Evolutionary conservation across 2,113 vertebrate species (phyloP), one percentile per base, ranked within the genome.

Genomic region (Hiodon tergisus): DNA sequence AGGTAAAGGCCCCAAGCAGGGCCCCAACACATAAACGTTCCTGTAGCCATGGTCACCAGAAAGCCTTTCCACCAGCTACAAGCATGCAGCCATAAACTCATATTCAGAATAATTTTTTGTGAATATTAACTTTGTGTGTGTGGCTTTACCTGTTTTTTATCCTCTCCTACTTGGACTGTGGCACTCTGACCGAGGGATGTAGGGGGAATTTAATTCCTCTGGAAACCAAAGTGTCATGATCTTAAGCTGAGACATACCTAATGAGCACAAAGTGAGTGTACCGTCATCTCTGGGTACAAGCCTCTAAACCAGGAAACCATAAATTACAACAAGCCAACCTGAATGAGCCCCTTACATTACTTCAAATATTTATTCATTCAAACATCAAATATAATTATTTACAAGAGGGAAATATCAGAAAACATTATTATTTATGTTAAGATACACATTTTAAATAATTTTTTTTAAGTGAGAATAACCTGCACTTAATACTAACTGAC

Each of bases 291-390:
- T 63, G 74, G 76, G 71, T 71, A 75, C 62, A 2, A 72, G 74
- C 59, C 77, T 81, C 72, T 75, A 69, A 77, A 69, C 73, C 79
- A 79, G 78, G 76, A 80, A 81, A 77, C 81, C 78, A 78, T 81
- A 77, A 79, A 78, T 83, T 83, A 80, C 62, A 67, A 66, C 78
- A 72, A 81, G 75, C 70, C 76, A 67, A 73, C 69, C 78, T 78
- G 75, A 77, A 78, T 76, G 62, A 70, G 59, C 69, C 75, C 74
- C 76, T 81, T 84, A 61, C 48, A 74, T 81, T 75, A 74, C 55
- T 72, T 78, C 16, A 77, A 77, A 76, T 75, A 81, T 81, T 80
- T 78, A 67, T 57, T 73, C 68, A 70, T 76, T 77, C 46, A 77
- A 79, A 78, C 78, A 81, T 81, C 71, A 74, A 77, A 78, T 75